Conservation (phyloP, 1,140 invertebrate genomes). For the Tribolium madens region DNA sequence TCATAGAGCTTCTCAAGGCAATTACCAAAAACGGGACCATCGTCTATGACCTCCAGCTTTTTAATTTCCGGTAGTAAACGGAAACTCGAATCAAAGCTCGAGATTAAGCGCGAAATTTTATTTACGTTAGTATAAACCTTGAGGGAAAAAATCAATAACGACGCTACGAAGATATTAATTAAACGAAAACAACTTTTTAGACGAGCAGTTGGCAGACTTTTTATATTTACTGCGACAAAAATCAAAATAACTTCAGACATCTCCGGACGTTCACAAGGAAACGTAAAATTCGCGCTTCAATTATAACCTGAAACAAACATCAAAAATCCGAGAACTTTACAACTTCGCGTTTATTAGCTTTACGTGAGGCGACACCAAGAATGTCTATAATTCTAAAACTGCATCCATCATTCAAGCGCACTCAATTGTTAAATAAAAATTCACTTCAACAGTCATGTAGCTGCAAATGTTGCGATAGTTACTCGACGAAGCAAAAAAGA, state of each 20-base stretch:
- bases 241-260: slow-evolving; percentile 22
- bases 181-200: slow-evolving; percentile 36
- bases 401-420: neutral
- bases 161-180: slow-evolving; percentile 36
- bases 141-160: slow-evolving; percentile 22
- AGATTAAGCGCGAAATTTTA: slow-evolving; percentile 39
- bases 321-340: slow-evolving; percentile 1
- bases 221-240: slow-evolving; percentile 29
- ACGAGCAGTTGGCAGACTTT: neutral
- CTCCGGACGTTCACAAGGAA: slow-evolving; percentile 4
- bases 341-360: slow-evolving; percentile 26
- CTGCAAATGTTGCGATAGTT: neutral
- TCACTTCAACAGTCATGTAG: neutral
- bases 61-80: slow-evolving; percentile 38
- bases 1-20: neutral
- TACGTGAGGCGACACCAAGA: neutral
- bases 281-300: slow-evolving; percentile 17
- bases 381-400: slow-evolving; percentile 1
- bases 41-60: slow-evolving; percentile 26
- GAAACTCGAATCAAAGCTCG: slow-evolving; percentile 33
- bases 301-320: slow-evolving; percentile 14
- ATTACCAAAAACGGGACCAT: slow-evolving; percentile 4
- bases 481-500: neutral
- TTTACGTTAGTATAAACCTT: slow-evolving; percentile 31
- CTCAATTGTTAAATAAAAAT: slow-evolving; percentile 1